These are phyloP conservation scores for Bombus huntii DNA, from an alignment of 1,140 invertebrate genomes.

Conservation along the genomic window DNA sequence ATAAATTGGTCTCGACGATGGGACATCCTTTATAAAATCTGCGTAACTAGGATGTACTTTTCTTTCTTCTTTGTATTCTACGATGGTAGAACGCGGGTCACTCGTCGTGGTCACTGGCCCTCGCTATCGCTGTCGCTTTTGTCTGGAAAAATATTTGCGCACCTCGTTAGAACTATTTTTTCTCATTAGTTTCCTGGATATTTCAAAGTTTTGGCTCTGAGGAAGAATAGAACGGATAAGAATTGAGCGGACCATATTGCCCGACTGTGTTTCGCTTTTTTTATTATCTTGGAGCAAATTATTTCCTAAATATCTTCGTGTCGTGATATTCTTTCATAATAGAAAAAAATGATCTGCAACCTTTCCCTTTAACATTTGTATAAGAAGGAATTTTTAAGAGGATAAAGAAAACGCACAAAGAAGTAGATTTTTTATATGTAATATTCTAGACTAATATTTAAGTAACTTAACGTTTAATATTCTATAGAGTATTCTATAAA, in stretches of 20 bases:
- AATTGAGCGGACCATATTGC: not conserved
- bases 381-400: not conserved
- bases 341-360: not conserved
- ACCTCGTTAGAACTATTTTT: not conserved
- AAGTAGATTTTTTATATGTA: not conserved
- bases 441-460: not conserved
- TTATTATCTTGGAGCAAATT: not conserved
- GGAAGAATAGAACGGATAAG: not conserved
- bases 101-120: constrained; percentile 86
- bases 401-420: not conserved
- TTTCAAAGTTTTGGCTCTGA: not conserved
- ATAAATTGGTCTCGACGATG: constrained; percentile 55
- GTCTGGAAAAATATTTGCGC: constrained; percentile 85
- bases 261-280: not conserved
- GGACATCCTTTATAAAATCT: not conserved
- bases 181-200: not conserved
- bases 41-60: constrained; percentile 25
- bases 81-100: constrained; percentile 52
- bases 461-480: not conserved
- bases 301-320: not conserved
- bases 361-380: not conserved
- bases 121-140: constrained; percentile 96
- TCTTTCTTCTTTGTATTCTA: constrained; percentile 46
- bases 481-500: not conserved
- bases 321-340: not conserved